Conservation (phyloP, 2,797 vertebrate genomes). For the Darevskia nairensis region DNA sequence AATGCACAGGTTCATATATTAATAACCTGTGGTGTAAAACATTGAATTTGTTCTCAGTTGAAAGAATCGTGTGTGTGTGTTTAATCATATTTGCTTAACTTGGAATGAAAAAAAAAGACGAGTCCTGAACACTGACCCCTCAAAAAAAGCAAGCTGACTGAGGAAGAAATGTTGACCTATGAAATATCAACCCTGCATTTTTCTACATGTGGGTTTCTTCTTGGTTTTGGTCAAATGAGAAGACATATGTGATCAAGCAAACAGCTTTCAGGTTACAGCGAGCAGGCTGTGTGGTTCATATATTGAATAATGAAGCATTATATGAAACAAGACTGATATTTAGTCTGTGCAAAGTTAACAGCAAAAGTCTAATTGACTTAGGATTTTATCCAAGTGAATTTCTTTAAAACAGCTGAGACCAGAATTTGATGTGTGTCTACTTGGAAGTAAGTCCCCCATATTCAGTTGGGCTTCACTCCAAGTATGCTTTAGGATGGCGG, state of each 20-base stretch:
- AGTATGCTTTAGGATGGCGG: neutral
- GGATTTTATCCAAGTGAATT: neutral
- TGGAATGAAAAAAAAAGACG: neutral
- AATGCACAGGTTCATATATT: neutral
- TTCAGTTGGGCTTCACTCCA: neutral
- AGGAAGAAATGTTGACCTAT: conserved; percentile 7
- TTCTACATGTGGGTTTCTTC: conserved; percentile 41
- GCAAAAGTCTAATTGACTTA: neutral
- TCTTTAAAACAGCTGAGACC: neutral
- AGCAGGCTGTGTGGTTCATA: neutral
- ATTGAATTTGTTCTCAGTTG: neutral
- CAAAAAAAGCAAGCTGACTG: conserved; percentile 13
- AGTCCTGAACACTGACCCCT: neutral
- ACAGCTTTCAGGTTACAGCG: neutral
- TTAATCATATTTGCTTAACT: neutral
- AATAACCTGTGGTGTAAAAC: neutral
- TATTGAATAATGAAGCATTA: neutral
- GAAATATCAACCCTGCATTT: conserved; percentile 25
- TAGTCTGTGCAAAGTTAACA: neutral
- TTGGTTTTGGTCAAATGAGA: conserved; percentile 44
- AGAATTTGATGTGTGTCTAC: neutral
- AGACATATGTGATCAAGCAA: conserved; percentile 38
- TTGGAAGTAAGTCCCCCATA: neutral
- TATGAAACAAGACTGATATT: neutral
- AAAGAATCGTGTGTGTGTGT: neutral